Conservation (phyloP, 37 sponge, comb jelly and placozoan species). For the Haliclona indistincta region DNA sequence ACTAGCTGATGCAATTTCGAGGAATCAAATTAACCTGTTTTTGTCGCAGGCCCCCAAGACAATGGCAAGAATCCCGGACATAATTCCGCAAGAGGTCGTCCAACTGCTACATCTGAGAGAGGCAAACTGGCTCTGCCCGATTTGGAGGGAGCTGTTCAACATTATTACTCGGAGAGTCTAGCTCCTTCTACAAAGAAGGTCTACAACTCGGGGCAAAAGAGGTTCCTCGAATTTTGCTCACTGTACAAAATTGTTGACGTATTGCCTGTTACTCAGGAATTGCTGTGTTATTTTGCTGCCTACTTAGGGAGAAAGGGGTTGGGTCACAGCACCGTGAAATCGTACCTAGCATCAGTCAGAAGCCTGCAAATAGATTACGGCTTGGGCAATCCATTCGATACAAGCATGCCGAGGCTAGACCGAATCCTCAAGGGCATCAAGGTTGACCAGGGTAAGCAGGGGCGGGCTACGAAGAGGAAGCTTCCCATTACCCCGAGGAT, state of each 20-base stretch:
- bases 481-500: no score
- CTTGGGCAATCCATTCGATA: neutral
- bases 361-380: neutral
- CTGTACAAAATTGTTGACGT: neutral
- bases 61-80: no score
- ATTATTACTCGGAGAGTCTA: neutral
- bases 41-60: no score
- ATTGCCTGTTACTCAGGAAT: neutral
- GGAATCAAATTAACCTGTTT: no score
- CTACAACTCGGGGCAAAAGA: neutral
- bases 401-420: neutral
- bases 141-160: neutral
- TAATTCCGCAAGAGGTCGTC: no score
- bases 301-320: neutral
- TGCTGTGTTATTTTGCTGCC: conserved; percentile 1
- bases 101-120: no score
- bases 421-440: neutral
- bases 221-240: neutral
- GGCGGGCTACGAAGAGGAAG: no score
- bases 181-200: conserved; percentile 11
- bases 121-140: neutral
- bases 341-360: conserved; percentile 10
- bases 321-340: neutral
- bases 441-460: conserved; percentile 5
- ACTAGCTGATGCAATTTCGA: no score